A percentile compares a stretch with the other conserved stretches of the same genome.
phyloP scores from a whole-genome alignment of 2,113 vertebrate genomes.

The Hyaena hyaena region DNA sequence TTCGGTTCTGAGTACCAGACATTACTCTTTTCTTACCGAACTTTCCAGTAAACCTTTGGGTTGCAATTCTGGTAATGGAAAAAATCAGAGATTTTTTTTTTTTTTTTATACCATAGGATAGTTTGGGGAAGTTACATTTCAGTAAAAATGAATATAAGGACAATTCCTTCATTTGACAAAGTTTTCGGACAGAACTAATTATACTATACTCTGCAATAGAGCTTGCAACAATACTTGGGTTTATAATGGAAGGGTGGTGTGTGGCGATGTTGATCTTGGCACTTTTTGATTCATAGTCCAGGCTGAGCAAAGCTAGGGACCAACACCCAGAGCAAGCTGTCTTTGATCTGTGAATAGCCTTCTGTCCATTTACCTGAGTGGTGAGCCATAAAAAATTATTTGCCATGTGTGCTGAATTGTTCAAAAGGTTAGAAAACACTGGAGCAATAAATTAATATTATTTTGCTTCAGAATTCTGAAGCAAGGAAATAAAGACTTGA shows the following conservation, averaged over 20 bases:
- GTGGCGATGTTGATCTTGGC: neutral
- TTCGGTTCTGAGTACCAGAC: neutral
- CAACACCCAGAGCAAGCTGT: neutral
- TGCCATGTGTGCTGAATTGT: neutral
- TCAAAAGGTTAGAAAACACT: conserved; percentile 29
- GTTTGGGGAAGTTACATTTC: conserved; percentile 33
- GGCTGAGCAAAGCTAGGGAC: neutral
- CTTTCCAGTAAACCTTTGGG: neutral
- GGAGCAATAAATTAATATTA: neutral
- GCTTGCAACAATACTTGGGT: neutral
- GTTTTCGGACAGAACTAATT: neutral
- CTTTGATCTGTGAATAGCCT: neutral
- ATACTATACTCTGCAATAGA: neutral
- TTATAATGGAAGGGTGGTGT: neutral
- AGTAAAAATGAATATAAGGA: neutral
- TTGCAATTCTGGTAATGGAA: neutral
- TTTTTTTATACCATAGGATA: neutral
- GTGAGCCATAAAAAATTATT: neutral
- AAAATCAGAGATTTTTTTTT: conserved; percentile 8
- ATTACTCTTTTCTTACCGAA: neutral
- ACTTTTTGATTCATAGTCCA: neutral
- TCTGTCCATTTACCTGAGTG: neutral
- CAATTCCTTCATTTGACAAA: neutral
- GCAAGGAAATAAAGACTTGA: neutral
- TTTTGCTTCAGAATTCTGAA: neutral